Evolutionary conservation across 2,797 vertebrate species (phyloP), one percentile per base, ranked within the genome.

Genomic region (Sitta carolinensis): DNA sequence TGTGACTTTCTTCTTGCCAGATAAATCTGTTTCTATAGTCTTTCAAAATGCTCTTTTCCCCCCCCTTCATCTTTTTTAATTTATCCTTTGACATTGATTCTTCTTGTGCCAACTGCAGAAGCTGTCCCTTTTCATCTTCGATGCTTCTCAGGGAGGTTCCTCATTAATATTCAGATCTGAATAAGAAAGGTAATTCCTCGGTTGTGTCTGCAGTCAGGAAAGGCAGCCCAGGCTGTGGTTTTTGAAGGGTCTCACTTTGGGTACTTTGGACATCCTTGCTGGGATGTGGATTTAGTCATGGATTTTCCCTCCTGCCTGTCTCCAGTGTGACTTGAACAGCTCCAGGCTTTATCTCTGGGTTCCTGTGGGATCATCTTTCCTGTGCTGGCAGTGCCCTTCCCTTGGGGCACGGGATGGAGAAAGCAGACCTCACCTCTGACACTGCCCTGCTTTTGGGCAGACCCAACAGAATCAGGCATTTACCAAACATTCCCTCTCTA

Each of bases 261-360:
- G 13, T 83, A 0, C 30, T 78, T 59, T 2, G 7, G 38, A 2
- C 29, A 10, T 58, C 38, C 55, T 50, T 61, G 25, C 57, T 45
- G 3, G 2, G 50, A 10, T 0, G 0, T 22, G 22, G 23, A 1
- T 78, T 90, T 64, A 29, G 18, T 34, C 3, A 4, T 84, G 25
- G 26, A 2, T 76, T 76, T 62, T 58, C 40, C 38, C 21, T 21
- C 4, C 54, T 48, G 26, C 8, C 7, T 64, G 47, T 30, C 72
- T 38, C 2, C 0, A 78, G 11, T 7, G 4, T 29, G 68, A 20
- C 54, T 75, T 32, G 17, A 83, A 6, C 51, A 45, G 43, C 29
- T 81, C 11, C 2, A 50, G 45, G 40, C 32, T 50, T 69, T 27
- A 22, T 9, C 2, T 0, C 13, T 9, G 34, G 6, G 47, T 55